phyloP scores from a whole-genome alignment of 1,140 invertebrate genomes.

The Periplaneta americana region DNA sequence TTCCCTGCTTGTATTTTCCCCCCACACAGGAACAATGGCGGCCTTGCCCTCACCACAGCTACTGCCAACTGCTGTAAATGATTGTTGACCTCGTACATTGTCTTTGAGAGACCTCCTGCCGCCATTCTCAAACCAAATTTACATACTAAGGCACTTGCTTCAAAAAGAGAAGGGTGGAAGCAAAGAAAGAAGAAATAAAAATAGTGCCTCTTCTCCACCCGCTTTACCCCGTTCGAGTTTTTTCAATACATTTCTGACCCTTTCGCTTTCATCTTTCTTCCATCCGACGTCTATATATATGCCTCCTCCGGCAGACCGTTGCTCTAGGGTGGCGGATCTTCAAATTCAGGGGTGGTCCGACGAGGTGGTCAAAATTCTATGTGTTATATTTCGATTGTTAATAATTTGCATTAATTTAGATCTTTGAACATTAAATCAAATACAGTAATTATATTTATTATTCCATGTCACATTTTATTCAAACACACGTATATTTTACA shows the following conservation, averaged over 20 bases:
- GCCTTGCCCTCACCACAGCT: too few species aligned
- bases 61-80: background rate
- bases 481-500: too few species aligned
- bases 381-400: too few species aligned
- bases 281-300: background rate
- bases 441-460: too few species aligned
- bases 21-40: background rate
- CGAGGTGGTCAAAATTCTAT: too few species aligned
- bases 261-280: background rate
- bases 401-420: too few species aligned
- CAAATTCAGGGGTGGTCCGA: too few species aligned
- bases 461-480: too few species aligned
- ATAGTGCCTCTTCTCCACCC: background rate
- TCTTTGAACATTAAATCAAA: too few species aligned
- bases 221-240: background rate
- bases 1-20: too few species aligned
- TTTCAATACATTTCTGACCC: background rate
- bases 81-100: background rate
- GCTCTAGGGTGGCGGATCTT: background rate
- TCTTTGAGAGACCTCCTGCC: background rate
- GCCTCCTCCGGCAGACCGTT: too few species aligned
- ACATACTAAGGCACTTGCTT: background rate
- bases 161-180: background rate
- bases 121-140: background rate
- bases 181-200: background rate